Evolutionary conservation across 1,140 invertebrate genomes (phyloP).

Genomic region (Drosophila arizonae): DNA sequence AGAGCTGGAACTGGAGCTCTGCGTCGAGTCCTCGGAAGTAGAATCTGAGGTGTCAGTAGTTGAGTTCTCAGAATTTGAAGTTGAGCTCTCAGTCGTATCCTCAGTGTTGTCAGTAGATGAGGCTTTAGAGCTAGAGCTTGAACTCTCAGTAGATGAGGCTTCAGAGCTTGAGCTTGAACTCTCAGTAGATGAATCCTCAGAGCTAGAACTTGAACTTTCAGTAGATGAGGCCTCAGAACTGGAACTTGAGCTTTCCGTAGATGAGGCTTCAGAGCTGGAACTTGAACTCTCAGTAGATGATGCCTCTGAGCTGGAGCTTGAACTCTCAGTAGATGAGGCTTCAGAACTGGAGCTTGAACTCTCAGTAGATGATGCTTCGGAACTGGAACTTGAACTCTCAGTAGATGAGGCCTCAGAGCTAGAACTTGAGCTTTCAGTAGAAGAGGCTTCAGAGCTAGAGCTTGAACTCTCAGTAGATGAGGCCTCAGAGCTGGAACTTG

Average conservation of each 20-base stretch:
- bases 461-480: constrained; percentile 1
- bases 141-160: neutral
- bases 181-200: neutral
- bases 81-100: neutral
- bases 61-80: neutral
- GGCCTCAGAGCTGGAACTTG: neutral
- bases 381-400: neutral
- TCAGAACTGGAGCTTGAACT: neutral
- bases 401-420: neutral
- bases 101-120: neutral
- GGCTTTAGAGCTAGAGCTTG: neutral
- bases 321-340: constrained; percentile 5
- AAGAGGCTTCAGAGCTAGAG: constrained; percentile 12
- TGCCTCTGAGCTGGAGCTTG: constrained; percentile 1
- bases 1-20: neutral
- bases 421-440: neutral
- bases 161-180: neutral
- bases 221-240: constrained; percentile 7
- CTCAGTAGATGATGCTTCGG: constrained; percentile 2
- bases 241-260: neutral
- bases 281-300: neutral
- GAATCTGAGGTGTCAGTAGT: neutral
- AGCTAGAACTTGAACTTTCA: neutral
- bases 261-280: neutral
- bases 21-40: neutral